Percentiles rank a stretch among this genome's conserved stretches.
These are phyloP conservation scores for Orientallactaga bullata DNA, from an alignment of 2,113 vertebrate genomes.

Conservation along the genomic window DNA sequence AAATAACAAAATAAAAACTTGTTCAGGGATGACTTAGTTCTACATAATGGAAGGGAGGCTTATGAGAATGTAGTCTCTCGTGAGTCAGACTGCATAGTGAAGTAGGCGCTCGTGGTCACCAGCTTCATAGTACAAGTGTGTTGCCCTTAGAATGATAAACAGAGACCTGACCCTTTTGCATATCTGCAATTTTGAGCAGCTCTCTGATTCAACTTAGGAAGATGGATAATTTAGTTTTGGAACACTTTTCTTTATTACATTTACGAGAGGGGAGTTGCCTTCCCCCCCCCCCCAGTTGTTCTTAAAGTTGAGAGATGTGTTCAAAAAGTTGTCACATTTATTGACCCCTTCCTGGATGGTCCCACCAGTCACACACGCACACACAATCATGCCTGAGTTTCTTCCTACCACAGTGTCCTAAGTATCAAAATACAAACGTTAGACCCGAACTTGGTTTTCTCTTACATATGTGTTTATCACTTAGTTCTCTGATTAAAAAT, in stretches of 20 bases:
- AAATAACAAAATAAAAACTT: conserved; percentile 50
- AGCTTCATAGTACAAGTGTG: conserved; percentile 49
- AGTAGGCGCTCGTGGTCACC: conserved; percentile 29
- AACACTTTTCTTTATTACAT: conserved; percentile 25
- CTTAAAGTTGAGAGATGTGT: conserved; percentile 18
- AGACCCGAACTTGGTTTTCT: not conserved
- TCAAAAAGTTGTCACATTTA: conserved; percentile 4
- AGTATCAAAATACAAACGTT: conserved; percentile 12
- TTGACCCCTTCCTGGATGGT: conserved; percentile 34
- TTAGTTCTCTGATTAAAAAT: conserved; percentile 63
- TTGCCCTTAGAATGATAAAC: not conserved
- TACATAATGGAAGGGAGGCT: not conserved
- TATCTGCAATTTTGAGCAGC: not conserved
- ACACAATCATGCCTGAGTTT: not conserved
- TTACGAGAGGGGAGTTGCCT: not conserved
- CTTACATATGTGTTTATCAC: not conserved
- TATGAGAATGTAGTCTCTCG: not conserved
- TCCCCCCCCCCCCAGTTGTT: not conserved
- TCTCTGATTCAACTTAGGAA: conserved; percentile 39
- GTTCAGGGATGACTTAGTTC: not conserved
- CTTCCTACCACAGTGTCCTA: not conserved
- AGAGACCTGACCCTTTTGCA: not conserved
- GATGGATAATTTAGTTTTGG: conserved; percentile 4
- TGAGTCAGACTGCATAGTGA: conserved; percentile 8
- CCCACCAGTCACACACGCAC: not conserved